Evolutionary conservation across 2,113 vertebrate genomes (phyloP).

Genomic region (cat (Felis catus)): DNA sequence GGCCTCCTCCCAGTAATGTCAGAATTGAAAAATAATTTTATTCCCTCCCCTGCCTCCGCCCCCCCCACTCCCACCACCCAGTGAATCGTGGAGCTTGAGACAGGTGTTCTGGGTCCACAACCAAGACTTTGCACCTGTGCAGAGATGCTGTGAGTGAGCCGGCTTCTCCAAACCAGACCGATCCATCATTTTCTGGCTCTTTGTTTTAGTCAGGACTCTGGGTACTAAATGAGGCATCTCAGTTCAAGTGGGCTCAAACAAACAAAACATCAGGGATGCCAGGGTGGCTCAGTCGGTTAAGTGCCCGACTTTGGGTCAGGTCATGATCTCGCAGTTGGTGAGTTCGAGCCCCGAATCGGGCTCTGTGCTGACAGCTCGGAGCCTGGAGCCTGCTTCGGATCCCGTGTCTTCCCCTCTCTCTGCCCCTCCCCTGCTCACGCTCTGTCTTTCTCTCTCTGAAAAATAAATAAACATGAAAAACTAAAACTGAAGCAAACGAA

Average conservation of each 20-base stretch:
- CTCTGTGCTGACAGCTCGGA: too few relatives aligned
- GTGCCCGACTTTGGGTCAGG: too few relatives aligned
- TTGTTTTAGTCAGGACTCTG: not conserved
- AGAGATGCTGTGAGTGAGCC: not conserved
- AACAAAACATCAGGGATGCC: not conserved
- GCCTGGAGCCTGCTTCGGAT: too few relatives aligned
- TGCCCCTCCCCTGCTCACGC: too few relatives aligned
- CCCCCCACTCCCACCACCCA: too few relatives aligned
- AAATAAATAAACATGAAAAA: too few relatives aligned
- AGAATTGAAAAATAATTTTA: constrained; percentile 9
- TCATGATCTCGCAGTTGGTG: too few relatives aligned
- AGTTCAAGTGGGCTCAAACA: not conserved
- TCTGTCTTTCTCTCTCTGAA: too few relatives aligned
- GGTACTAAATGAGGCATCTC: not conserved
- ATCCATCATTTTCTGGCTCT: not conserved
- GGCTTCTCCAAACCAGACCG: not conserved
- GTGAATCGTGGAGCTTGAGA: not conserved
- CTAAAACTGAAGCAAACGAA: not conserved
- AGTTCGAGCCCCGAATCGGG: too few relatives aligned
- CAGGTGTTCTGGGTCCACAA: not conserved
- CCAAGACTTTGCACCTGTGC: not conserved
- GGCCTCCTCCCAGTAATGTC: not conserved
- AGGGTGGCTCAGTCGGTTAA: too few relatives aligned
- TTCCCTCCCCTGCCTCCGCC: not conserved
- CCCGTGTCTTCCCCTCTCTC: too few relatives aligned